phyloP scores from a whole-genome alignment of 2,797 vertebrate genomes.

The Neosalanx taihuensis region DNA sequence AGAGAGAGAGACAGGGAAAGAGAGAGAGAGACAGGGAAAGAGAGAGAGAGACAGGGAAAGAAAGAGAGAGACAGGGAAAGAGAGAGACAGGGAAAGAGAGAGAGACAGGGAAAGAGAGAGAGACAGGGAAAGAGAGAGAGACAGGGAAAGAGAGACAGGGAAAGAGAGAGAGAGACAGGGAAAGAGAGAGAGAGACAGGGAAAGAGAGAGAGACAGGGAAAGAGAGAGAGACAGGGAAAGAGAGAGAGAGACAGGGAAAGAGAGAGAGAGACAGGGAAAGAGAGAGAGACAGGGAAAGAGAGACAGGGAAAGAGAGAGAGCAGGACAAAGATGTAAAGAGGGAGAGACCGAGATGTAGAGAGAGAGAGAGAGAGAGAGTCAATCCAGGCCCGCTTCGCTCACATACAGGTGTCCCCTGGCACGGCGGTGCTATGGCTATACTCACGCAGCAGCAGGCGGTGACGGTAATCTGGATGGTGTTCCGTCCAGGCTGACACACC shows the following conservation, averaged over 20 bases:
- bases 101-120: too few relatives aligned
- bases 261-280: too few relatives aligned
- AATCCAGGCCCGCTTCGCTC: neutral
- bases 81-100: neutral
- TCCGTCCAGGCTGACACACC: constrained; percentile 92
- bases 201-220: neutral
- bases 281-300: too few relatives aligned
- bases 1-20: constrained; percentile 1
- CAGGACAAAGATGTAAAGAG: neutral
- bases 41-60: too few relatives aligned
- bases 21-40: neutral
- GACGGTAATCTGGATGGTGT: constrained; percentile 91
- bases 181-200: too few relatives aligned
- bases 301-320: too few relatives aligned
- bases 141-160: too few relatives aligned
- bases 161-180: neutral
- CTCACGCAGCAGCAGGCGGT: constrained; percentile 96
- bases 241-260: too few relatives aligned
- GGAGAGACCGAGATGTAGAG: too few relatives aligned
- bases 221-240: too few relatives aligned
- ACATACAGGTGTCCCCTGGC: too few relatives aligned
- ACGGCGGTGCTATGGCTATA: constrained; percentile 43
- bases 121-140: too few relatives aligned
- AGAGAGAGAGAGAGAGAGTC: neutral
- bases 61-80: neutral